Conservation (phyloP, 2,113 vertebrate species). For the Camelus dromedarius region DNA sequence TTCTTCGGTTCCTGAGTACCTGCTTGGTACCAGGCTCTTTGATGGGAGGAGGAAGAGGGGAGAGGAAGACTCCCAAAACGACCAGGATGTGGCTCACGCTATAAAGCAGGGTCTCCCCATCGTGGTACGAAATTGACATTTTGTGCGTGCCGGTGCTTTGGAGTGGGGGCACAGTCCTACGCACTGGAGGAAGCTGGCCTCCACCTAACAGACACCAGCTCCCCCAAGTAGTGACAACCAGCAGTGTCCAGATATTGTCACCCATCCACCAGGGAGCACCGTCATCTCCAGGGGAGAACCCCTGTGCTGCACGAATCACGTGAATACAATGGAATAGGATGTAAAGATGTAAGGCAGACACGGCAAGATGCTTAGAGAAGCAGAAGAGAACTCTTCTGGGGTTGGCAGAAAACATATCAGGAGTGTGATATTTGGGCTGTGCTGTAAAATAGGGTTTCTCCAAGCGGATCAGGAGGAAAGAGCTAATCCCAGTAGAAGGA, state of each 20-base stretch:
- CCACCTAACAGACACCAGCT: accelerated
- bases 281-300: not conserved
- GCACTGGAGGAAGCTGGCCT: not conserved
- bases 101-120: not conserved
- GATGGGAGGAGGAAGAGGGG: not conserved
- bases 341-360: no score
- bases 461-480: not conserved
- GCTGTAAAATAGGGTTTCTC: not conserved
- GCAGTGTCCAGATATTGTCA: no score
- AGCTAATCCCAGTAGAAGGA: not conserved
- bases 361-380: not conserved
- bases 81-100: accelerated
- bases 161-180: not conserved
- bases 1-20: not conserved
- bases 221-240: no score
- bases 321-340: not conserved
- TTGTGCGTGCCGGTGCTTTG: not conserved
- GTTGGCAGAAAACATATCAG: no score
- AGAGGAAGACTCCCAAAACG: not conserved
- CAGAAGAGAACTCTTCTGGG: not conserved
- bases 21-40: not conserved
- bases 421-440: not conserved
- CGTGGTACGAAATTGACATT: not conserved
- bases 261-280: not conserved
- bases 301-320: not conserved